A percentile compares a stretch with the other conserved stretches of the same genome.
Conservation (phyloP, 2,797 vertebrate genomes). For the Notolabrus celidotus region DNA sequence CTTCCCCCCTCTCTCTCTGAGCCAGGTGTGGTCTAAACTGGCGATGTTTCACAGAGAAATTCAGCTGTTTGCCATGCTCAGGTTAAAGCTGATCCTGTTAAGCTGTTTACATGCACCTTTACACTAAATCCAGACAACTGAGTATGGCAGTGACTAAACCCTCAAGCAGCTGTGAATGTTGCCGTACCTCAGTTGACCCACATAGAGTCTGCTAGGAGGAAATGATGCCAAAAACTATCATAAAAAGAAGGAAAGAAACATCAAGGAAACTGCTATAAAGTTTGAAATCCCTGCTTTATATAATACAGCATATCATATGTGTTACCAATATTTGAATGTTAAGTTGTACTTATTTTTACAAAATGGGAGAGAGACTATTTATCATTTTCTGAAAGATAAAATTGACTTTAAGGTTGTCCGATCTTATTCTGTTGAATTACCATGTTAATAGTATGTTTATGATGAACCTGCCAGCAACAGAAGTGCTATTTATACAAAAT, state of each 20-base stretch:
- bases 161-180: slow-evolving; percentile 44
- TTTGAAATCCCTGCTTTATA: too few relatives aligned
- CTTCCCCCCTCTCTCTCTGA: slow-evolving; percentile 21
- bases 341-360: too few relatives aligned
- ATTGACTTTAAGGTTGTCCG: too few relatives aligned
- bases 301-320: too few relatives aligned
- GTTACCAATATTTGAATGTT: too few relatives aligned
- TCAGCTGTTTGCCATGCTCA: slow-evolving; percentile 59
- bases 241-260: too few relatives aligned
- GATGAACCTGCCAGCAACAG: slow-evolving; percentile 7
- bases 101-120: slow-evolving; percentile 61
- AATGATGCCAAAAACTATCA: background rate
- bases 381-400: too few relatives aligned
- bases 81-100: slow-evolving; percentile 64
- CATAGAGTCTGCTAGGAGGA: background rate
- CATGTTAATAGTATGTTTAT: background rate
- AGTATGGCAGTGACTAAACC: slow-evolving; percentile 31
- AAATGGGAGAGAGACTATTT: too few relatives aligned
- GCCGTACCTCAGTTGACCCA: slow-evolving; percentile 10
- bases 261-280: too few relatives aligned
- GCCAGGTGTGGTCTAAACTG: slow-evolving; percentile 51
- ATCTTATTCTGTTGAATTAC: too few relatives aligned
- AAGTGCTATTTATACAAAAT: slow-evolving; percentile 6
- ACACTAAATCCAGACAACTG: slow-evolving; percentile 33
- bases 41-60: slow-evolving; percentile 32